Evolutionary conservation across 2,888 invertebrate genomes (phyloP), one percentile per base, ranked within the genome.

Genomic region (Muscina levida): DNA sequence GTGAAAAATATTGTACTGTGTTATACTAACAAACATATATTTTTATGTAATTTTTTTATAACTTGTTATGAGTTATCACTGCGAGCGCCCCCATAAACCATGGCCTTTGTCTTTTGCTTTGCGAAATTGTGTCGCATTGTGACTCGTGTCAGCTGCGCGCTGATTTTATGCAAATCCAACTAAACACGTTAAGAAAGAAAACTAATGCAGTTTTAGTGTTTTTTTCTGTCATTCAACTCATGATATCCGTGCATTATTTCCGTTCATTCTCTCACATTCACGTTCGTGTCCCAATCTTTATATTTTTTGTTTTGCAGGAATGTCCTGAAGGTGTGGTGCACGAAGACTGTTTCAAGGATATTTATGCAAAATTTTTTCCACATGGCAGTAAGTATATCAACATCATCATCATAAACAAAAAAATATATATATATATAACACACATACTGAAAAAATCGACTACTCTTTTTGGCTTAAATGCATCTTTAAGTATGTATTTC

Each of bases 341-440:
- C 87, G 98, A 98, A 91, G 98, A 98, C 88, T 96, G 97, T 83
- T 98, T 98, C 92, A 98, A 98, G 91, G 97, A 97, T 89, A 98
- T 98, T 87, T 98, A 98, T 91, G 97, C 97, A 84, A 98, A 98
- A 91, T 98, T 98, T 92, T 98, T 98, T 91, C 98, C 98, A 48
- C 97, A 98, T 90, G 98, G 98, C 93, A 98, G 98, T 98, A 93
- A 96, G 97, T 95, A 85, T 77, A 79, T 67, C 57, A 59, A 57
- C 67, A 51, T 67, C 67, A 48, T 48, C n/a, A 48, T 31, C 22
- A 67, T 15, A 39, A 62, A 13, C 1, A 46, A n/a, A 44, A 44
- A 44, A 44, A 15, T n/a, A 44, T 44, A 44, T 44, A n/a, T 44
- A 8, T n/a, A n/a, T 44, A 44, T 44, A 8, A 15, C 46, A 51